phyloP scores from a whole-genome alignment of 1,140 invertebrate species.

The Drosophila neocordata region DNA sequence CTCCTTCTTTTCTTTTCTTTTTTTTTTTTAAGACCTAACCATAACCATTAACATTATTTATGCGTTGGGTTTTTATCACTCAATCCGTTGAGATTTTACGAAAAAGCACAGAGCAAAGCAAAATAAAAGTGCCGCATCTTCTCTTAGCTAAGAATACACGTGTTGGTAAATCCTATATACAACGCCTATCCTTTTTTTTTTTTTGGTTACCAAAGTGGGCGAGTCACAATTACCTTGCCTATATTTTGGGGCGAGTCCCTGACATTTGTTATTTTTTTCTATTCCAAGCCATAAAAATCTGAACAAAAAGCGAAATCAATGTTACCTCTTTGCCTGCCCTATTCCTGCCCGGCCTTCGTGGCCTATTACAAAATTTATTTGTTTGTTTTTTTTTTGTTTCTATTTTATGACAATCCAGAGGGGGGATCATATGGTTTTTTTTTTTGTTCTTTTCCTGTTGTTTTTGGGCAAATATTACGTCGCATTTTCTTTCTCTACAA shows the following conservation, averaged over 20 bases:
- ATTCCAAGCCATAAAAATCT: constrained; percentile 41
- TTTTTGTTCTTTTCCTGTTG: not conserved
- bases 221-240: constrained; percentile 51
- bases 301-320: constrained; percentile 60
- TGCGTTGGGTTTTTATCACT: constrained; percentile 32
- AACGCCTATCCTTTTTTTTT: not conserved
- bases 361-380: constrained; percentile 58
- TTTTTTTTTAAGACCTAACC: not conserved
- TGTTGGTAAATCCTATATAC: constrained; percentile 8
- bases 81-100: constrained; percentile 22
- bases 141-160: constrained; percentile 54
- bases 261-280: constrained; percentile 29
- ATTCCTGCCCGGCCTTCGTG: not conserved
- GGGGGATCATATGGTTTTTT: constrained; percentile 14
- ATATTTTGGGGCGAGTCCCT: constrained; percentile 43
- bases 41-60: constrained; percentile 59
- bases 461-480: constrained; percentile 47
- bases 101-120: not conserved
- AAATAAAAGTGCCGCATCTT: not conserved
- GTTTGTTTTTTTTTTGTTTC: constrained; percentile 56
- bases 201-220: constrained; percentile 12
- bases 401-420: constrained; percentile 37
- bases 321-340: constrained; percentile 27
- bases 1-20: constrained; percentile 7
- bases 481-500: constrained; percentile 58